Evolutionary conservation across 1,140 invertebrate genomes (phyloP).

Genomic region (Oedothorax gibbosus): DNA sequence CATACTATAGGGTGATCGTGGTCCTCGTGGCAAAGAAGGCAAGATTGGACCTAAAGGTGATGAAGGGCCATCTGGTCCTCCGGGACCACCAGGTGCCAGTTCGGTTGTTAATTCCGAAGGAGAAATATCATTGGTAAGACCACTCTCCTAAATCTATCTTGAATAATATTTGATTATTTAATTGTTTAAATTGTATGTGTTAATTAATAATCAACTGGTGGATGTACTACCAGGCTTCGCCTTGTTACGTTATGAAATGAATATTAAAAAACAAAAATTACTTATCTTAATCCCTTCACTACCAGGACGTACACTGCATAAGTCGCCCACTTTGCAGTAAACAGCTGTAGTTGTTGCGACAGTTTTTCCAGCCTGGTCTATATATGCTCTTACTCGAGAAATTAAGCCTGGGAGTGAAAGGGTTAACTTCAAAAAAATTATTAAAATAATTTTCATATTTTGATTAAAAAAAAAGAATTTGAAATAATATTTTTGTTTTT

Average conservation of each 20-base stretch:
- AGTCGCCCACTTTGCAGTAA: too few species aligned
- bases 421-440: not conserved
- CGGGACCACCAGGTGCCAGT: conserved; percentile 54
- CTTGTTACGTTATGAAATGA: too few species aligned
- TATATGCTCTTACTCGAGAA: not conserved
- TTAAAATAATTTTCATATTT: not conserved
- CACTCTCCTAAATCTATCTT: too few species aligned
- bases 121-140: conserved; percentile 21
- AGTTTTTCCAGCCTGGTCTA: not conserved
- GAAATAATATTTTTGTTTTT: not conserved
- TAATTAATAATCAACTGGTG: too few species aligned
- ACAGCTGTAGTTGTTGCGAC: too few species aligned
- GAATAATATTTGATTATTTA: too few species aligned
- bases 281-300: too few species aligned
- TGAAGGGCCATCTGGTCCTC: conserved; percentile 10
- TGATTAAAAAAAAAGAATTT: not conserved
- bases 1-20: conserved; percentile 36
- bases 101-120: conserved; percentile 8
- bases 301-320: too few species aligned
- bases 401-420: not conserved
- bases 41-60: conserved; percentile 32
- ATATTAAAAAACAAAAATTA: too few species aligned
- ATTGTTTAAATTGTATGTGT: too few species aligned
- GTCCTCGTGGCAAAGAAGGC: conserved; percentile 31
- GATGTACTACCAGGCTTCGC: too few species aligned